phyloP scores from a whole-genome alignment of 2,888 invertebrate species.

The Nesidiocoris tenuis region DNA sequence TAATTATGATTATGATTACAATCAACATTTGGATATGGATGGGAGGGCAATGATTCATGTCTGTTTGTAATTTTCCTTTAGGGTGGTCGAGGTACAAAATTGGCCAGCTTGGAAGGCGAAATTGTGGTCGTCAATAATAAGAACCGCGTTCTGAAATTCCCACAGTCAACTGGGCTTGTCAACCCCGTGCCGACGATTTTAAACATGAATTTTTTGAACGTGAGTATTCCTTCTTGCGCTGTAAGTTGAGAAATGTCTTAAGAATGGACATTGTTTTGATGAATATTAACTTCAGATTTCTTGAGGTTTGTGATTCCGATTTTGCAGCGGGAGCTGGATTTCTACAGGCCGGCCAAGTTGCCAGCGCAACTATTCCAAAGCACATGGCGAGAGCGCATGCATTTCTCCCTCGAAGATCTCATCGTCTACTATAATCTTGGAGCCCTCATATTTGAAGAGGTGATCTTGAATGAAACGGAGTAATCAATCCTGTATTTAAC shows the following conservation, averaged over 20 bases:
- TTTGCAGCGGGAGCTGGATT: constrained; percentile 20
- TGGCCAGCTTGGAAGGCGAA: constrained; percentile 60
- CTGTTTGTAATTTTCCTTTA: too few species aligned
- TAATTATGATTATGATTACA: too few species aligned
- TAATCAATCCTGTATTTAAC: too few species aligned
- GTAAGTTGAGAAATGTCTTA: neutral
- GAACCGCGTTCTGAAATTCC: constrained; percentile 70
- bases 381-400: constrained; percentile 54
- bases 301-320: too few species aligned
- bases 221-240: constrained; percentile 26
- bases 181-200: constrained; percentile 55
- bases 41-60: too few species aligned
- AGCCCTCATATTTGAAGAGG: constrained; percentile 52
- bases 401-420: constrained; percentile 56
- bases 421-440: constrained; percentile 54
- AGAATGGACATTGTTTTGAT: neutral
- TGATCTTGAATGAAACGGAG: too few species aligned
- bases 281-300: neutral
- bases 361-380: constrained; percentile 42
- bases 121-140: constrained; percentile 70
- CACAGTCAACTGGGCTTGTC: constrained; percentile 57
- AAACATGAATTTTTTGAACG: constrained; percentile 37
- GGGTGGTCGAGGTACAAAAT: constrained; percentile 38
- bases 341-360: constrained; percentile 25
- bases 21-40: too few species aligned